A percentile compares a stretch with the other conserved stretches of the same genome.
These are phyloP conservation scores for Oreocharis arfaki DNA, from an alignment of 2,113 vertebrate species.

Conservation along the genomic window DNA sequence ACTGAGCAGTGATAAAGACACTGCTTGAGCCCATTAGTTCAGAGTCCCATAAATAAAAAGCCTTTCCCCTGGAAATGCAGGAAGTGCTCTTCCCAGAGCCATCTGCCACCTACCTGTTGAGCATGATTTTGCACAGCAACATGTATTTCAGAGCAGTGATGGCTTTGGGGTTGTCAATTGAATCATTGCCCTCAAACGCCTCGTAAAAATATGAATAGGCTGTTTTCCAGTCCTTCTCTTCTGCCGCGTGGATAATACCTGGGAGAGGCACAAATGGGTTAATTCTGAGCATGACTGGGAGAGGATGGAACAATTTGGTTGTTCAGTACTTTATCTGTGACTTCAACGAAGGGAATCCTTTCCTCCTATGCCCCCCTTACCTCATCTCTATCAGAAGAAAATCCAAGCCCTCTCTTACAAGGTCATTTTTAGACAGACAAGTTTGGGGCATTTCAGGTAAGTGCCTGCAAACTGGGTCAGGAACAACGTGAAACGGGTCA, in stretches of 20 bases:
- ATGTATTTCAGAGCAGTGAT: conserved; percentile 98
- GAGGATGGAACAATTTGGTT: background rate
- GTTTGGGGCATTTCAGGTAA: background rate
- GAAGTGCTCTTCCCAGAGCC: background rate
- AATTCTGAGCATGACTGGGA: background rate
- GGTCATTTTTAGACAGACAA: background rate
- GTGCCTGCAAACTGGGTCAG: background rate
- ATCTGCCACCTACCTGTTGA: conserved; percentile 83
- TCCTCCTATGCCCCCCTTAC: background rate
- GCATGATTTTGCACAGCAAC: conserved; percentile 99
- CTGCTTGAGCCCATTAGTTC: background rate
- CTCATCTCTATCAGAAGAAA: background rate
- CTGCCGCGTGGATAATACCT: conserved; percentile 98
- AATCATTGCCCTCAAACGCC: conserved; percentile 97
- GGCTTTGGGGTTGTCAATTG: conserved; percentile 92
- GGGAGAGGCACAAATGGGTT: background rate
- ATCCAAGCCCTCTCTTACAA: background rate
- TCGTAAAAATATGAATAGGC: conserved; percentile 99
- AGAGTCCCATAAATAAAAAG: background rate
- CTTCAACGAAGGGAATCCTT: background rate
- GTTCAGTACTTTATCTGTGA: background rate
- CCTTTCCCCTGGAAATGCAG: background rate
- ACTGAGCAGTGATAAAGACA: background rate
- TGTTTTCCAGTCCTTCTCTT: conserved; percentile 99
- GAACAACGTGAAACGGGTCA: background rate